Base-by-base conservation (phyloP, 2,888 invertebrate species). In the Eurois occulta region DNA sequence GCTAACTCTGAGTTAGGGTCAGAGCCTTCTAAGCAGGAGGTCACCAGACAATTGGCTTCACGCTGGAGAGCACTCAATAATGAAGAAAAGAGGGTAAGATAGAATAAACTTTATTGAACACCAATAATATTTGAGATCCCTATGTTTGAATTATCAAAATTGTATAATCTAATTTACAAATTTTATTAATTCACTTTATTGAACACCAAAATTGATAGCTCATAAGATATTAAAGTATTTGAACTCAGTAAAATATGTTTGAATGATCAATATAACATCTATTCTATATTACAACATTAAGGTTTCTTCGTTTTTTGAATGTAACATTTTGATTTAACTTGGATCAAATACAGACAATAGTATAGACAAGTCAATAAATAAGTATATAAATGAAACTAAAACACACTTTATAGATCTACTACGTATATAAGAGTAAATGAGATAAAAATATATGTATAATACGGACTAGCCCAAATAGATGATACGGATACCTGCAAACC, bases 11-110 rank as follows among this genome's bases (percentile, higher is more conserved):
- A 97, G 84, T 97, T 97, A 60, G 98, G 98, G 76, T 95, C 97
- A 1, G 98, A 98, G 91, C 98, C 98, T 0, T 97, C 97, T 2
- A 98, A 98, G 92, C 98, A 98, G 91, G 98, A 98, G 92, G 96
- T 98, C 38, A 98, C 98, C 1, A 97, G 98, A 87, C 98, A 98
- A 92, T 94, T 98, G 73, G 98, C 98, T 8, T 97, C 98, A 70
- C 97, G 98, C 72, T 98, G 98, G 98, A 98, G 98, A 92, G 97
- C 97, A 52, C 96, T 98, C 35, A 97, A 97, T 70, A 97, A 97
- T 78, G 97, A 97, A 84, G 98, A 98, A 86, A 98, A 98, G 93
- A 97, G 98, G 95, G 98, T 98, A 95, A 41, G n/a, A 28, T 65
- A 21, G 8, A 21, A 62, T n/a, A 32, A 7, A 32, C 8, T 35